phyloP scores from a whole-genome alignment of 2,797 vertebrate genomes.

The Poeciliopsis paucimaculata region DNA sequence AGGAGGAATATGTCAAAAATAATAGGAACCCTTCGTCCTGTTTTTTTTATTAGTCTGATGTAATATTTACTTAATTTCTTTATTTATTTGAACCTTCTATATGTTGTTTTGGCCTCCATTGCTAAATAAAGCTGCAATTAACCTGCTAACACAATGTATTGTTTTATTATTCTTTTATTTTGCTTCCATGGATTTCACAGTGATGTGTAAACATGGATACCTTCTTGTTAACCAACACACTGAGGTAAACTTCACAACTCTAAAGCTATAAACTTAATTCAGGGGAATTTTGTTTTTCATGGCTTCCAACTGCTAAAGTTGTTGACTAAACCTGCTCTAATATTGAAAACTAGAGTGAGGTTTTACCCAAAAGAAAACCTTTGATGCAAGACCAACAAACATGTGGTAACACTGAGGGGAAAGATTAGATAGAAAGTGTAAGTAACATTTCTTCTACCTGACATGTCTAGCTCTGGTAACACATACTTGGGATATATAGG shows the following conservation, averaged over 20 bases:
- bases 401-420: slow-evolving; percentile 9
- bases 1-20: neutral
- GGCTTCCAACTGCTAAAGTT: neutral
- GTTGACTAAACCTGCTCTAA: neutral
- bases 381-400: neutral
- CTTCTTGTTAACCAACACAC: neutral
- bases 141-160: no score
- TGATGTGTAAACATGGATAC: neutral
- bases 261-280: neutral
- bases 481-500: slow-evolving; percentile 45
- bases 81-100: neutral
- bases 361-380: neutral
- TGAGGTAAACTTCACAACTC: neutral
- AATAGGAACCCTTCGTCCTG: no score
- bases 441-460: slow-evolving; percentile 49
- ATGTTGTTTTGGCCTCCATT: neutral
- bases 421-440: slow-evolving; percentile 61
- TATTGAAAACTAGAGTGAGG: neutral
- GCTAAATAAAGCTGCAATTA: neutral
- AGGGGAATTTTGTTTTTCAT: neutral
- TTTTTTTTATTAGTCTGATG: neutral
- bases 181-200: neutral
- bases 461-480: slow-evolving; percentile 46
- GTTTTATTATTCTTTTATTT: neutral
- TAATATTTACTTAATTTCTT: neutral